Base-by-base conservation (phyloP, 2,797 vertebrate species). In the Anisognathus igniventris region DNA sequence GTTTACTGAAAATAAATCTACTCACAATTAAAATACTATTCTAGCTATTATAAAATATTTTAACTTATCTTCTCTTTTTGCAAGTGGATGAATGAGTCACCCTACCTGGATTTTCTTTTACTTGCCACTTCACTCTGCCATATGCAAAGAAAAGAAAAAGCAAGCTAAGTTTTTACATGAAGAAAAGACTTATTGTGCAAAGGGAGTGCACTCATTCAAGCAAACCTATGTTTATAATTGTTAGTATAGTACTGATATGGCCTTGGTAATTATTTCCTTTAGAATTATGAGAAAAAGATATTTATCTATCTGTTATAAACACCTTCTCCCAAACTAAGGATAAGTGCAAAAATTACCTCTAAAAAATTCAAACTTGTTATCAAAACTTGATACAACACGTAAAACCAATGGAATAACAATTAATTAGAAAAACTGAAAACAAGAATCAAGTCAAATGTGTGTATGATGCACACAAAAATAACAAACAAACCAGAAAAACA, bases 71-170 rank as follows among this genome's bases (percentile, higher is more conserved):
- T 91, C 54, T 93, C 83, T 92, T 74, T 96, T 95, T 95, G 80
- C 86, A 95, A 92, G 84, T 85, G 92, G 83, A 89, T 0, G 30
- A 92, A 87, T 93, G 80, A 95, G 56, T 88, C 74, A 85, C 93
- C 80, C 95, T 95, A 96, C 80, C 88, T 92, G 71, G 71, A 77
- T 95, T 96, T 94, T 91, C 86, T 67, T 92, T 94, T 86, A 92
- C 84, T 93, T 95, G 70, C 37, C 86, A 93, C 71, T 91, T 95
- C 71, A 77, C n/a, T 95, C 88, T 95, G 88, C 64, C 86, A 89
- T 65, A 72, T 68, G 80, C 88, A 95, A 94, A 95, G 80, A 95
- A 79, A 90, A 95, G 66, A 94, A 93, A 95, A 95, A 92, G 85
- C 70, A 95, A 95, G 67, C 94, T 89, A 93, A 79, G 61, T 64